Conservation (phyloP, 2,888 invertebrate species). For the Aelia acuminata region DNA sequence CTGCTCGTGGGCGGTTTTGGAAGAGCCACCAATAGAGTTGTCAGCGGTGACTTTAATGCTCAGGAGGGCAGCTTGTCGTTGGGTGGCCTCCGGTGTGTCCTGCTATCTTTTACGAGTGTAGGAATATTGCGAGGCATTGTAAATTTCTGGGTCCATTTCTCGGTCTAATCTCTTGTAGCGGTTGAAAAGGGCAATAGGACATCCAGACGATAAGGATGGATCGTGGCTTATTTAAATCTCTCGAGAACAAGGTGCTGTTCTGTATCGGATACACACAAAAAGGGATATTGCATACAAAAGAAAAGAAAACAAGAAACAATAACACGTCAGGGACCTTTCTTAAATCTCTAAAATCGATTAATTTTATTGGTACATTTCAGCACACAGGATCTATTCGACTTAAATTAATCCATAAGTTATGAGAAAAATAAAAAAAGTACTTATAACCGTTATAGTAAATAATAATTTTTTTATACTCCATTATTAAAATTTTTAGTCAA, state of each 20-base stretch:
- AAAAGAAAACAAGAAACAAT: not conserved
- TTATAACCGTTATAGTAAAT: too few species aligned
- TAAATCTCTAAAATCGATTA: not conserved
- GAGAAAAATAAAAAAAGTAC: too few species aligned
- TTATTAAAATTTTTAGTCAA: too few species aligned
- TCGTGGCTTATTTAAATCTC: not conserved
- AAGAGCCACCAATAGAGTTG: conserved; percentile 29
- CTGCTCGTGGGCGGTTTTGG: not conserved
- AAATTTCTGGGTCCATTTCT: conserved; percentile 5
- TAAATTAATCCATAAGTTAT: too few species aligned
- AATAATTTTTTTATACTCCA: too few species aligned
- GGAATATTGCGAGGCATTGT: not conserved
- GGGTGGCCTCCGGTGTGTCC: not conserved
- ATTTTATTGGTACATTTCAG: not conserved
- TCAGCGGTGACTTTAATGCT: conserved; percentile 27
- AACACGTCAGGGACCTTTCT: not conserved
- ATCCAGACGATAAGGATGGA: not conserved
- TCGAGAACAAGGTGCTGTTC: not conserved
- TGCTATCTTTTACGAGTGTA: not conserved
- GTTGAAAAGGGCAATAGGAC: not conserved
- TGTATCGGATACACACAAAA: not conserved
- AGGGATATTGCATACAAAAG: not conserved
- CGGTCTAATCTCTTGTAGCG: conserved; percentile 9
- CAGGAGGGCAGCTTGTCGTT: not conserved
- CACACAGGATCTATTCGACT: not conserved